phyloP scores from a whole-genome alignment of 2,888 invertebrate genomes.

The Macrophya alboannulata region DNA sequence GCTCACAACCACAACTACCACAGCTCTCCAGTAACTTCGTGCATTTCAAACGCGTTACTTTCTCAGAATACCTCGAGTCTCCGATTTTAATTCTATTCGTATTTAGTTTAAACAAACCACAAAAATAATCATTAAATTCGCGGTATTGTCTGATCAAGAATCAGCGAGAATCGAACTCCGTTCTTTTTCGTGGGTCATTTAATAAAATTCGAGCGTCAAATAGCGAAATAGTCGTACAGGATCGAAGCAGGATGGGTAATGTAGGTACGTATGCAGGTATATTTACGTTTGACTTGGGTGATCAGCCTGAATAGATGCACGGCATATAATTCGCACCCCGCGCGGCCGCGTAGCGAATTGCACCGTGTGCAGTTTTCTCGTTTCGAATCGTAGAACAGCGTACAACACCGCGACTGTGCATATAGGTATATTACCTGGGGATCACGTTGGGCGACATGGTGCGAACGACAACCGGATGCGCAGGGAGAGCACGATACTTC shows the following conservation, averaged over 20 bases:
- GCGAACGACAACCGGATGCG: conserved; percentile 77
- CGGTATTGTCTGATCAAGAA: background rate
- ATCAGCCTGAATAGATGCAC: conserved; percentile 21
- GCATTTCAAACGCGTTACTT: background rate
- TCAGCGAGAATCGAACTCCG: background rate
- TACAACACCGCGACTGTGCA: background rate
- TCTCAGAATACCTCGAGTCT: background rate
- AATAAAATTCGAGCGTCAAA: background rate
- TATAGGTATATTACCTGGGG: conserved; percentile 3
- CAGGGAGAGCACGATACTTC: conserved; percentile 65
- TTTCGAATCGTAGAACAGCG: conserved; percentile 18
- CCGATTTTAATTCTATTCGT: background rate
- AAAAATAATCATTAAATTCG: background rate
- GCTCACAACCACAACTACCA: conserved; percentile 64
- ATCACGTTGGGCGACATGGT: conserved; percentile 44
- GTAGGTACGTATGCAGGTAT: background rate
- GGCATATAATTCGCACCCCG: conserved; percentile 32
- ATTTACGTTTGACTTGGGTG: conserved; percentile 14
- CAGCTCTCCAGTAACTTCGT: conserved; percentile 1
- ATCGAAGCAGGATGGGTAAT: conserved; percentile 3
- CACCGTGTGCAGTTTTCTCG: background rate
- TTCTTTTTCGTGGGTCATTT: background rate
- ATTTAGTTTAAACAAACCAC: background rate
- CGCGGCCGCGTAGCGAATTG: conserved; percentile 21
- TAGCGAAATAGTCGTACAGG: conserved; percentile 22